Percentiles rank a stretch among this genome's conserved stretches.
These are phyloP conservation scores for Eurystomus glaucurus DNA, from an alignment of 2,797 vertebrate genomes.

Conservation along the genomic window DNA sequence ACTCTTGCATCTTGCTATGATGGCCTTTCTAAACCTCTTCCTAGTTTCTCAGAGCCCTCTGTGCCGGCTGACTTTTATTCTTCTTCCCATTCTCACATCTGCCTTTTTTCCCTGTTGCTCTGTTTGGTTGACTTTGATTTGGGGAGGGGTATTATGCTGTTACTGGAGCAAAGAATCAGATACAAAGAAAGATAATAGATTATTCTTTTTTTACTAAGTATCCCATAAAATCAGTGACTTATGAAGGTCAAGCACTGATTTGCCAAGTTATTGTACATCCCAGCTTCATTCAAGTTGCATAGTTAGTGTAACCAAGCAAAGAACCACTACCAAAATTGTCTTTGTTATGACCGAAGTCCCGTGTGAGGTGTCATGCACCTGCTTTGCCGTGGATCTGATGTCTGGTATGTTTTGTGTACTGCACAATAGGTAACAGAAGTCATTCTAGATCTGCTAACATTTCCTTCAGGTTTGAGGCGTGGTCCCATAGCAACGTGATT, in stretches of 20 bases:
- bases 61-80: background rate
- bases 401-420: background rate
- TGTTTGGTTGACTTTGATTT: background rate
- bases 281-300: background rate
- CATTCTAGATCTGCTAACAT: background rate
- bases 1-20: background rate
- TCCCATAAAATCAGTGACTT: background rate
- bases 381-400: background rate
- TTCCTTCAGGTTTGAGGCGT: background rate
- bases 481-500: background rate
- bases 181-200: background rate
- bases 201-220: background rate
- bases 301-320: background rate
- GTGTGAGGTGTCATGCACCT: background rate
- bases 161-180: background rate
- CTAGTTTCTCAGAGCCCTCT: background rate
- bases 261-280: background rate
- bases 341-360: background rate
- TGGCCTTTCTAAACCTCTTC: background rate
- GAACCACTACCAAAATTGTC: accelerated
- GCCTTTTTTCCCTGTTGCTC: background rate
- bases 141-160: background rate
- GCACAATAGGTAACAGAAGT: background rate
- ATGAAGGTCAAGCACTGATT: background rate
- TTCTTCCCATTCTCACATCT: background rate